These are phyloP conservation scores for Lerema accius DNA, from an alignment of 1,140 invertebrate species.

Conservation along the genomic window DNA sequence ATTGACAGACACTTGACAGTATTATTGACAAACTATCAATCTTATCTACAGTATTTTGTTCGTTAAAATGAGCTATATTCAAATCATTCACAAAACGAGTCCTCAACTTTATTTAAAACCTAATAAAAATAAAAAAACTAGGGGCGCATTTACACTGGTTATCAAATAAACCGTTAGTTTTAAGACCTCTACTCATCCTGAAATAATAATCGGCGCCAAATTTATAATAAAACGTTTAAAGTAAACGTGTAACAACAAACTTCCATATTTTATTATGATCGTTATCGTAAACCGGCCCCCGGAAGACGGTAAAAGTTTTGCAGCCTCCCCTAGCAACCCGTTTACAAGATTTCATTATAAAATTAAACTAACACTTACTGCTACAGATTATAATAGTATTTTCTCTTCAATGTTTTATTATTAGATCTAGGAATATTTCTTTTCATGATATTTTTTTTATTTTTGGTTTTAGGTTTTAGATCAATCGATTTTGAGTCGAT, in stretches of 20 bases:
- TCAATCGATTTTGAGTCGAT: too few relatives aligned
- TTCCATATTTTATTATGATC: slow-evolving; percentile 82
- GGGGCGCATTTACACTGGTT: slow-evolving; percentile 27
- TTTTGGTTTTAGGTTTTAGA: too few relatives aligned
- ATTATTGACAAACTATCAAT: too few relatives aligned
- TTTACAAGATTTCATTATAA: slow-evolving; percentile 68
- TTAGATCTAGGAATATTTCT: neutral
- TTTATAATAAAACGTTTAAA: slow-evolving; percentile 81
- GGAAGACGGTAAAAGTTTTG: slow-evolving; percentile 69
- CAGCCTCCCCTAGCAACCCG: slow-evolving; percentile 52
- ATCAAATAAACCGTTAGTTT: slow-evolving; percentile 12
- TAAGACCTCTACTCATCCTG: slow-evolving; percentile 38
- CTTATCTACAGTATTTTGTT: too few relatives aligned
- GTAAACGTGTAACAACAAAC: slow-evolving; percentile 74
- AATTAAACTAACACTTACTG: slow-evolving; percentile 67
- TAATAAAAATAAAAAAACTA: too few relatives aligned
- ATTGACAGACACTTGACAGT: too few relatives aligned
- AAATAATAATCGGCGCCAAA: slow-evolving; percentile 64
- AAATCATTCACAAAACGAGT: too few relatives aligned
- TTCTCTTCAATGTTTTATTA: slow-evolving; percentile 36
- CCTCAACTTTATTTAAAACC: too few relatives aligned
- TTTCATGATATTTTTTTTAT: neutral
- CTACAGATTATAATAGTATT: slow-evolving; percentile 49
- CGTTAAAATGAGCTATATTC: too few relatives aligned
- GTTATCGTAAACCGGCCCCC: slow-evolving; percentile 73